These are phyloP conservation scores for Vombatus ursinus DNA, from an alignment of 2,113 vertebrate species.

Conservation along the genomic window DNA sequence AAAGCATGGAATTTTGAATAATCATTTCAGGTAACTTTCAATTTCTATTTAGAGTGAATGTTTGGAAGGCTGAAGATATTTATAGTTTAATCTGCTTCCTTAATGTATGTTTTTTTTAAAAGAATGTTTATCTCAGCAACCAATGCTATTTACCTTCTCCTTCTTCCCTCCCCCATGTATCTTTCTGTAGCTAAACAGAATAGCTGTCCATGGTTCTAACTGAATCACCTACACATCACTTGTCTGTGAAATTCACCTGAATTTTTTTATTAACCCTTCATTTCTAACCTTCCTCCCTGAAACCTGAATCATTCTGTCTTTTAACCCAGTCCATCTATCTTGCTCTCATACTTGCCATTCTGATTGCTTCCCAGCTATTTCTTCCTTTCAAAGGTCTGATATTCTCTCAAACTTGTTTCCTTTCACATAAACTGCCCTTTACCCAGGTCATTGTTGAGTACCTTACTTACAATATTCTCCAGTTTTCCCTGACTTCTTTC, in stretches of 20 bases:
- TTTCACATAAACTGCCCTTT: background rate
- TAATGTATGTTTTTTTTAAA: constrained; percentile 50
- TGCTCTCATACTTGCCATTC: background rate
- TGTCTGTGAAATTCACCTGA: background rate
- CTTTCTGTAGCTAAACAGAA: background rate
- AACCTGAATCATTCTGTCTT: background rate
- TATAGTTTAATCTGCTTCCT: constrained; percentile 35
- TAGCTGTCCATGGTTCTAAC: background rate
- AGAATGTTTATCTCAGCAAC: constrained; percentile 4
- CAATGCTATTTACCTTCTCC: background rate
- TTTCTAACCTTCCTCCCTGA: background rate
- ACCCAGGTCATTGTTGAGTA: background rate
- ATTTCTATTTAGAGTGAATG: constrained; percentile 58
- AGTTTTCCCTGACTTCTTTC: background rate
- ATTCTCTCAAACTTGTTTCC: background rate
- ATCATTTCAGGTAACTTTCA: constrained; percentile 68
- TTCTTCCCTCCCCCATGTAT: background rate
- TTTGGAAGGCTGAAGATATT: constrained; percentile 20
- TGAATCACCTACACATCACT: background rate
- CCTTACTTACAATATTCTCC: background rate
- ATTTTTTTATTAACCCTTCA: background rate
- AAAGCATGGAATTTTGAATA: constrained; percentile 50
- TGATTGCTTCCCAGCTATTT: background rate
- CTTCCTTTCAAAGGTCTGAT: background rate
- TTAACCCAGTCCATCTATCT: background rate